phyloP scores from a whole-genome alignment of 2,113 vertebrate genomes.

The Semnornis frantzii region DNA sequence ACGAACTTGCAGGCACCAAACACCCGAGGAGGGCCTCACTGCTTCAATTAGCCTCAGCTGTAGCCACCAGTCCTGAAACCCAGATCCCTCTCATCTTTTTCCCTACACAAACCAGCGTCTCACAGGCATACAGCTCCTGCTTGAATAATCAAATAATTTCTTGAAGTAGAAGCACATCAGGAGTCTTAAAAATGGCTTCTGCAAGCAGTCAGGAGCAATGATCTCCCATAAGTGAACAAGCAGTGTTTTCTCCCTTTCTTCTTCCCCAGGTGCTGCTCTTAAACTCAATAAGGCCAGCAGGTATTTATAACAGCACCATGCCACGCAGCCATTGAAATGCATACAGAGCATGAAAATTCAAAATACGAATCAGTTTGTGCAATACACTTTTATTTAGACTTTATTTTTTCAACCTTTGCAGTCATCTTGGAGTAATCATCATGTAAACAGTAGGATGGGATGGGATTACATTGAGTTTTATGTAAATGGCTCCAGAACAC shows the following conservation, averaged over 20 bases:
- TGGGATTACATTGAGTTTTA: slow-evolving; percentile 80
- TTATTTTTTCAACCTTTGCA: slow-evolving; percentile 81
- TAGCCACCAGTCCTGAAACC: not conserved
- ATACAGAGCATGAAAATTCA: not conserved
- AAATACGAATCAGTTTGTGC: slow-evolving; percentile 64
- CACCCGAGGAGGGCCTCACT: rapidly evolving
- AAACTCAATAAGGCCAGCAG: not conserved
- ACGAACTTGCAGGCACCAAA: rapidly evolving
- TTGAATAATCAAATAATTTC: rapidly evolving
- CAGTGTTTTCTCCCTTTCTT: not conserved
- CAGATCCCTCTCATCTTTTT: not conserved
- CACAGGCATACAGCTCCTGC: not conserved
- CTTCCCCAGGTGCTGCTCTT: not conserved
- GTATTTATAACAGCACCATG: not conserved
- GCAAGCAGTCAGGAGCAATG: not conserved
- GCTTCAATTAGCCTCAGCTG: not conserved
- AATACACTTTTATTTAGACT: slow-evolving; percentile 79
- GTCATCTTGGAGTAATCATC: slow-evolving; percentile 80
- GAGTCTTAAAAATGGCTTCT: not conserved
- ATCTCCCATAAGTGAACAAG: rapidly evolving
- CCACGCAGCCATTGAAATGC: rapidly evolving
- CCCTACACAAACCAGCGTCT: not conserved
- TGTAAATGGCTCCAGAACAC: slow-evolving; percentile 82
- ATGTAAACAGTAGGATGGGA: slow-evolving; percentile 85
- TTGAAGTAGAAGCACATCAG: not conserved